These are phyloP conservation scores for Drosophila tsacasi DNA, from an alignment of 1,140 invertebrate species.

Conservation along the genomic window DNA sequence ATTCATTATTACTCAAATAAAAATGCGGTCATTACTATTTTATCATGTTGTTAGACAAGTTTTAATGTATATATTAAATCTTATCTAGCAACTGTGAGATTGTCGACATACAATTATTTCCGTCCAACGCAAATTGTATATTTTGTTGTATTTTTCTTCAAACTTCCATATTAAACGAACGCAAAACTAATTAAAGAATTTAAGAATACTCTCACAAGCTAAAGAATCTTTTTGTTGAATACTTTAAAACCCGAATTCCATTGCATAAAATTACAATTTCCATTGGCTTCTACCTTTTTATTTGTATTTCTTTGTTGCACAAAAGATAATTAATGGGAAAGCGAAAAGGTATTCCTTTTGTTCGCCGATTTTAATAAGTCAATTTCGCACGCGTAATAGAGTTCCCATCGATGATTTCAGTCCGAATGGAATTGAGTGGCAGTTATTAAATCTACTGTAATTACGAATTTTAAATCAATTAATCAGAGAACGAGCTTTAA, in stretches of 20 bases:
- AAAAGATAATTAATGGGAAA: constrained; percentile 28
- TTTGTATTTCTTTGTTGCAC: constrained; percentile 15
- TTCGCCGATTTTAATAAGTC: constrained; percentile 15
- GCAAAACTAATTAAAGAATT: not conserved
- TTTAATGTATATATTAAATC: not conserved
- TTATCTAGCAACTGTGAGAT: constrained; percentile 10
- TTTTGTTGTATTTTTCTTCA: not conserved
- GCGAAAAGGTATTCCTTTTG: constrained; percentile 22
- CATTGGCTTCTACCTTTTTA: constrained; percentile 9
- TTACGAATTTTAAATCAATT: constrained; percentile 62
- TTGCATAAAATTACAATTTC: not conserved
- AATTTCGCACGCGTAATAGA: constrained; percentile 41
- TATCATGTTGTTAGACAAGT: not conserved
- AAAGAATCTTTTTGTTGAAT: not conserved
- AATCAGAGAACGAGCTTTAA: constrained; percentile 61
- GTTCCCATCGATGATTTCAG: constrained; percentile 6
- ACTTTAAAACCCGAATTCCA: not conserved
- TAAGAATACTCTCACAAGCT: not conserved
- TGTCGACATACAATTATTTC: not conserved
- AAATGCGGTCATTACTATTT: constrained; percentile 7
- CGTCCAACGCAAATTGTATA: not conserved
- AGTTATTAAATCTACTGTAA: constrained; percentile 69
- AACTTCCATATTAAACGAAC: not conserved
- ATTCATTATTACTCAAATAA: not conserved
- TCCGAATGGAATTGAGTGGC: constrained; percentile 26